These are phyloP conservation scores for Leistus spinibarbis DNA, from an alignment of 2,888 invertebrate species.

Conservation along the genomic window DNA sequence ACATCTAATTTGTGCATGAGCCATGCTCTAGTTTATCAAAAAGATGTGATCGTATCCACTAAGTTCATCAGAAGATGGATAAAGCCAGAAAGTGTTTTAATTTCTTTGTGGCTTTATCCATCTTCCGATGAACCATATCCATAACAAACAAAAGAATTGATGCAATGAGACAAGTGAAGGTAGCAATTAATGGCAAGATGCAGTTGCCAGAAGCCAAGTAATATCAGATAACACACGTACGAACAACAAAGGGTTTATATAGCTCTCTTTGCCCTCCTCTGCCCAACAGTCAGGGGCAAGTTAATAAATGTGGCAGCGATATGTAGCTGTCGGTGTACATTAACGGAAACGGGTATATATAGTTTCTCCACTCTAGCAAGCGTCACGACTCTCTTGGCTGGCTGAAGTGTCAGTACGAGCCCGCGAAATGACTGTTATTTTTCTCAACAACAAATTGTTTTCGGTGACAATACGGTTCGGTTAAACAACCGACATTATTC, in stretches of 20 bases:
- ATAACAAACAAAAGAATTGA: no score
- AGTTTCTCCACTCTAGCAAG: neutral
- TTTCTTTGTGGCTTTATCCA: no score
- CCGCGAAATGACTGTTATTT: constrained; percentile 33
- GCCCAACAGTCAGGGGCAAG: neutral
- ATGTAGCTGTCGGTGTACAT: constrained; percentile 36
- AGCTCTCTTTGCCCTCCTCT: neutral
- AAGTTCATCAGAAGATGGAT: no score
- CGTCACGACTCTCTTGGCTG: neutral
- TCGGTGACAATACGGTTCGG: constrained; percentile 34
- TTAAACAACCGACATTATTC: constrained; percentile 30
- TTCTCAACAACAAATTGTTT: constrained; percentile 37
- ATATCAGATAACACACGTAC: neutral
- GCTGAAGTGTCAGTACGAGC: constrained; percentile 11
- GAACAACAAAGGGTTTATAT: neutral
- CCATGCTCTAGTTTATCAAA: no score
- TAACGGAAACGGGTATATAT: constrained; percentile 5
- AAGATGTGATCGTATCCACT: no score
- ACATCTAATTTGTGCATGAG: no score
- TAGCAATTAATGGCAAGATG: no score
- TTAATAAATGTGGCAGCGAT: constrained; percentile 31
- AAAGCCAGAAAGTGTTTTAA: no score
- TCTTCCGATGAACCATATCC: no score
- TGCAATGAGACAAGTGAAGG: no score
- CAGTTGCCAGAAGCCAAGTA: neutral